phyloP scores from a whole-genome alignment of 2,113 vertebrate species.

The Thymallus thymallus region DNA sequence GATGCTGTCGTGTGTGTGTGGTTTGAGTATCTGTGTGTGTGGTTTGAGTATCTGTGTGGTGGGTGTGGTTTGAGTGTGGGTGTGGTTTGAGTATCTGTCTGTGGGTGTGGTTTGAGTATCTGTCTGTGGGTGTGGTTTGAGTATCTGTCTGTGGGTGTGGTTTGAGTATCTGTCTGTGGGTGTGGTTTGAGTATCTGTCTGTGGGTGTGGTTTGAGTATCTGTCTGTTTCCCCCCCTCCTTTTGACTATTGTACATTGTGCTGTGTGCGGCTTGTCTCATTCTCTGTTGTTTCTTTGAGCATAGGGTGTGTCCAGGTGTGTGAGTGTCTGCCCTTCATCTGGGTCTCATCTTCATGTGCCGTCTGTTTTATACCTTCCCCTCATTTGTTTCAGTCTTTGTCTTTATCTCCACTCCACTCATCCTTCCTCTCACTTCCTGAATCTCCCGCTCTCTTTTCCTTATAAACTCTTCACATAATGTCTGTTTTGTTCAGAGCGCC shows the following conservation, averaged over 20 bases:
- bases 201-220: no score
- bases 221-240: not conserved
- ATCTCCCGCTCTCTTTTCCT: not conserved
- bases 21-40: no score
- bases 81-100: no score
- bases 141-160: no score
- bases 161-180: not conserved
- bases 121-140: not conserved
- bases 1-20: conserved; percentile 1
- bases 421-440: not conserved
- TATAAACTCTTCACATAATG: conserved; percentile 18
- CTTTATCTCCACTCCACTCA: not conserved
- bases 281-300: no score
- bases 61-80: no score
- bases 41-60: not conserved
- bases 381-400: not conserved
- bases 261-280: not conserved
- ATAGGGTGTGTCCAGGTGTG: not conserved
- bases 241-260: not conserved
- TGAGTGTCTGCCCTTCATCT: not conserved
- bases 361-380: not conserved
- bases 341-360: not conserved
- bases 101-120: no score
- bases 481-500: conserved; percentile 23
- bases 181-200: no score